Evolutionary conservation across 2,888 invertebrate genomes (phyloP).

Genomic region (Cacoxenus indagator): DNA sequence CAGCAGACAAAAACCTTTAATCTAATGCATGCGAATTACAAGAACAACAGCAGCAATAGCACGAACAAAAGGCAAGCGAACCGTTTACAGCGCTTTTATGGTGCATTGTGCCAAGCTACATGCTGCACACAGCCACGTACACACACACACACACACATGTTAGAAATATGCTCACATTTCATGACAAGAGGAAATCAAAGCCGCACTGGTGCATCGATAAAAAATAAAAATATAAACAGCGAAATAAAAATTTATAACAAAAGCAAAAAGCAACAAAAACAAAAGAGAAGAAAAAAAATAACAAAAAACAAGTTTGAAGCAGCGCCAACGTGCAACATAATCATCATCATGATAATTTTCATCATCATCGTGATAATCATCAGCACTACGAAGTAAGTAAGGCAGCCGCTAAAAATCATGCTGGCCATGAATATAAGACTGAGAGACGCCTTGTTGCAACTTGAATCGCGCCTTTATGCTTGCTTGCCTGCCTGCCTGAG

Average conservation of each 20-base stretch:
- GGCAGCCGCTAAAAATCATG: neutral
- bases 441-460: neutral
- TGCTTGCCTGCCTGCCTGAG: neutral
- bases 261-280: neutral
- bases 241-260: neutral
- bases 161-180: constrained; percentile 10
- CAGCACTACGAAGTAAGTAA: neutral
- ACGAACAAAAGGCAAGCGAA: neutral
- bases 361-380: neutral
- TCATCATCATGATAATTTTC: neutral
- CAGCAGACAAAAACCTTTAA: neutral
- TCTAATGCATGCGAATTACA: neutral
- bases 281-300: neutral
- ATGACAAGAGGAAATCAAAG: constrained; percentile 24
- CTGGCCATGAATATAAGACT: constrained; percentile 7
- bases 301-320: neutral
- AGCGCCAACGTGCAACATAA: neutral
- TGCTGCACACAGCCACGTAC: neutral
- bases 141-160: neutral
- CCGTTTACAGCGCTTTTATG: constrained; percentile 29
- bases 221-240: no score
- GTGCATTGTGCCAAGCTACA: constrained; percentile 44
- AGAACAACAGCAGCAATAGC: neutral
- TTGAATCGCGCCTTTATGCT: neutral
- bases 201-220: neutral